These are phyloP conservation scores for Eidolon helvum DNA, from an alignment of 2,113 vertebrate species.

Conservation along the genomic window DNA sequence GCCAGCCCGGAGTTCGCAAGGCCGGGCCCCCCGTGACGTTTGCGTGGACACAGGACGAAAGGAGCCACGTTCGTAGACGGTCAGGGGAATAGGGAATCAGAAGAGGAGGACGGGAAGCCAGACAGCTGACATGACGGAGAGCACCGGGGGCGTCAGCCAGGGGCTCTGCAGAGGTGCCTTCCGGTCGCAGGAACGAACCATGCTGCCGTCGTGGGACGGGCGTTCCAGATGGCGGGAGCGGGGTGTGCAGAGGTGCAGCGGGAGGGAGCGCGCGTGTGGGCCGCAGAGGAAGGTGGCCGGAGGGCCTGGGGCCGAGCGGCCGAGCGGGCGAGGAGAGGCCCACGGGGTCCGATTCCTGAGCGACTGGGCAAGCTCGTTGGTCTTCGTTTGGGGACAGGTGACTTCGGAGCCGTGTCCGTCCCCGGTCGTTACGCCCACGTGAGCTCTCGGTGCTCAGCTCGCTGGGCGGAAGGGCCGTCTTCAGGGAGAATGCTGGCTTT, in stretches of 20 bases:
- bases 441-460: fast-evolving
- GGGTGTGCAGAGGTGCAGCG: neutral
- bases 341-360: fast-evolving
- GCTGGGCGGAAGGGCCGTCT: fast-evolving
- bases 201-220: neutral
- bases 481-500: no score
- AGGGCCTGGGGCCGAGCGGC: no score
- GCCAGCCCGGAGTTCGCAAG: no score
- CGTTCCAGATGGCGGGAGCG: neutral
- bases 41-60: neutral
- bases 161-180: neutral
- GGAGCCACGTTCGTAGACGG: fast-evolving
- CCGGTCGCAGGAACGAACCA: neutral
- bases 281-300: fast-evolving
- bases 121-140: fast-evolving
- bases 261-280: neutral
- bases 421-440: fast-evolving
- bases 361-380: fast-evolving
- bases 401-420: fast-evolving
- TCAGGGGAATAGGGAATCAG: no score
- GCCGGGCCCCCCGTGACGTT: fast-evolving
- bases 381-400: neutral
- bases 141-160: fast-evolving
- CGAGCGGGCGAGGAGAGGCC: neutral
- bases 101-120: fast-evolving